Evolutionary conservation across 2,888 invertebrate species (phyloP), one percentile per base, ranked within the genome.

Genomic region (Lampropteryx suffumata): DNA sequence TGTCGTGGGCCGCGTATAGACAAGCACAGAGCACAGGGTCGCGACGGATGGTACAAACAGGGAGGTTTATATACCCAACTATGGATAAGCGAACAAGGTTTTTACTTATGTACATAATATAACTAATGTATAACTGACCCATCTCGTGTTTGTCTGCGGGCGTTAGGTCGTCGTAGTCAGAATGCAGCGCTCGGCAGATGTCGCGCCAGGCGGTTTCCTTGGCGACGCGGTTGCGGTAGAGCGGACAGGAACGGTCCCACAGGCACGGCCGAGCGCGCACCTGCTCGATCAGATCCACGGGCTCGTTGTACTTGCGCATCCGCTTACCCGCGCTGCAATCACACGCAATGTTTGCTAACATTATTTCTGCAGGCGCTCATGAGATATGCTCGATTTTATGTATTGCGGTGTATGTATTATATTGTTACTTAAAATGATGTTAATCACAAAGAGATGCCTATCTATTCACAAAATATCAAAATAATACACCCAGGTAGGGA

Each of bases 171-270:
- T 62, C 65, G 32, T 62, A 75, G 1, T 10, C 24, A 0, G 73
- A 67, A 6, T 67, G 66, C 3, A 74, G 36, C 6, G 64, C 57
- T 3, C 37, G 53, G 49, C 61, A 69, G 3, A 75, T 56, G 14
- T 68, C 65, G 0, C 17, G 33, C 75, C 75, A 75, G 8, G 68
- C 67, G 11, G 37, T 34, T 11, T 69, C 64, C 33, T 67, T 65
- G 24, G 47, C 46, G 24, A 11, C 10, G 14, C 64, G 66, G 45
- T 63, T 57, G 29, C 61, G 61, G 59, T 76, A 73, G 6, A 50
- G 39, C 1, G 52, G 11, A 28, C 56, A 40, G 1, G 26, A 28
- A n/a, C 61, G 65, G 55, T 74, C 65, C 76, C 76, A 76, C 17
- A 76, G 55, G 11, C 65, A 65, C 1, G 62, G 57, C 3, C 52